phyloP scores from a whole-genome alignment of 2,888 invertebrate genomes.

The Clusia tigrina region DNA sequence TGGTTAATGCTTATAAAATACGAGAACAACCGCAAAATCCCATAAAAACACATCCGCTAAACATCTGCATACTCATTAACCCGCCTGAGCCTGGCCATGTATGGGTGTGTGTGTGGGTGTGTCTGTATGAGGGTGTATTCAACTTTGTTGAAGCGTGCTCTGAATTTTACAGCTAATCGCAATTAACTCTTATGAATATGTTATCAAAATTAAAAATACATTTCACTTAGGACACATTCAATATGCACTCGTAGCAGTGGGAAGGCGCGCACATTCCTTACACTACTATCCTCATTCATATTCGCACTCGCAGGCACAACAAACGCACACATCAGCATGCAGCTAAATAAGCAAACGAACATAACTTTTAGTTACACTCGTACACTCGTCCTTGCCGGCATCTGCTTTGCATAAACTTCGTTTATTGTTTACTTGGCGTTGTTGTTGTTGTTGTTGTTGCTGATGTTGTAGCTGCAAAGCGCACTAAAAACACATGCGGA shows the following conservation, averaged over 20 bases:
- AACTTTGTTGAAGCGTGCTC: neutral
- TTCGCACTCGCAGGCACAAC: too few species aligned
- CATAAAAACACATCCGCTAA: neutral
- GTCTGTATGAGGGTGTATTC: neutral
- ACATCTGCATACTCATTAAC: slow-evolving; percentile 3
- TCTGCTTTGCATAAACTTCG: neutral
- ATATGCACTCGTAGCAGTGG: neutral
- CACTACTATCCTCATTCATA: neutral
- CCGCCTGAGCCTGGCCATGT: neutral
- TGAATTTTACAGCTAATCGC: slow-evolving; percentile 5
- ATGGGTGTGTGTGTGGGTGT: neutral
- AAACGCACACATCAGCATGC: too few species aligned
- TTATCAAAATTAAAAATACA: slow-evolving; percentile 11
- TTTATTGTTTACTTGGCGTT: neutral
- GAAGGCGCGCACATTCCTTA: neutral
- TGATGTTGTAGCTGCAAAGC: neutral
- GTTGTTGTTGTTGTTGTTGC: neutral
- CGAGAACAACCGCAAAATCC: neutral
- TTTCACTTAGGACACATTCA: neutral
- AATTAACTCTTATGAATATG: slow-evolving; percentile 20
- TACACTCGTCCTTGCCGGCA: too few species aligned
- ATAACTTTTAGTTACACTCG: too few species aligned
- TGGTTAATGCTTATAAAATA: neutral
- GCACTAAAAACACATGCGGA: too few species aligned
- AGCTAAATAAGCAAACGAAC: too few species aligned